Evolutionary conservation across 2,113 vertebrate genomes (phyloP).

Genomic region (Erinaceus europaeus): DNA sequence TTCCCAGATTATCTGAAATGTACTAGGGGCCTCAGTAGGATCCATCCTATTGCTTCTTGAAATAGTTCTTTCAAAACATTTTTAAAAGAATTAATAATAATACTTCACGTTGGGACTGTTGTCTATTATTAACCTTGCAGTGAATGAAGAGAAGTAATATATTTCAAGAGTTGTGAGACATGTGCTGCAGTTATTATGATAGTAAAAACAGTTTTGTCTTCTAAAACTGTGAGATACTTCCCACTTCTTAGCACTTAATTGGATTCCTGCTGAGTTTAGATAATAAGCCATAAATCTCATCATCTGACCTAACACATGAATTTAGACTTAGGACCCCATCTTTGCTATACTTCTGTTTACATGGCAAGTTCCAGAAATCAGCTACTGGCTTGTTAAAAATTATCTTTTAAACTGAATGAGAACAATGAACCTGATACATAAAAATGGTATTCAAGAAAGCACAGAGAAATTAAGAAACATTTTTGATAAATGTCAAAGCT

Average conservation of each 20-base stretch:
- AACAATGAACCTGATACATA: not conserved
- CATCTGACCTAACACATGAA: constrained; percentile 71
- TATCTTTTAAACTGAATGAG: not conserved
- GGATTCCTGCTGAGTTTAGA: constrained; percentile 73
- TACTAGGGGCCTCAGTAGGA: not conserved
- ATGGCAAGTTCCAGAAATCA: not conserved
- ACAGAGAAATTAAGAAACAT: constrained; percentile 18
- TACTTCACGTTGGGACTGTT: constrained; percentile 42
- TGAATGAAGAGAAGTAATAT: constrained; percentile 69
- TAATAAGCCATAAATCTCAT: constrained; percentile 77
- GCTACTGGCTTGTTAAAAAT: not conserved
- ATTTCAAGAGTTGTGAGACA: constrained; percentile 76
- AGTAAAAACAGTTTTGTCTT: constrained; percentile 77
- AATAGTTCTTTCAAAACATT: not conserved
- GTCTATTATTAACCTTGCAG: constrained; percentile 75
- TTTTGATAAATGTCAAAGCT: not conserved
- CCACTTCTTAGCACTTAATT: constrained; percentile 80
- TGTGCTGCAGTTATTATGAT: constrained; percentile 77
- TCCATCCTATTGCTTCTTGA: not conserved
- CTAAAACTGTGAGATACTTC: constrained; percentile 74
- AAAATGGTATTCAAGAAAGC: not conserved
- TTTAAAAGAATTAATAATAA: constrained; percentile 6
- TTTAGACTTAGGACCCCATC: constrained; percentile 72
- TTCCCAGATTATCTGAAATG: not conserved
- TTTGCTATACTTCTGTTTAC: constrained; percentile 47